Evolutionary conservation across 2,113 vertebrate genomes (phyloP).

Genomic region (Rhea pennata): DNA sequence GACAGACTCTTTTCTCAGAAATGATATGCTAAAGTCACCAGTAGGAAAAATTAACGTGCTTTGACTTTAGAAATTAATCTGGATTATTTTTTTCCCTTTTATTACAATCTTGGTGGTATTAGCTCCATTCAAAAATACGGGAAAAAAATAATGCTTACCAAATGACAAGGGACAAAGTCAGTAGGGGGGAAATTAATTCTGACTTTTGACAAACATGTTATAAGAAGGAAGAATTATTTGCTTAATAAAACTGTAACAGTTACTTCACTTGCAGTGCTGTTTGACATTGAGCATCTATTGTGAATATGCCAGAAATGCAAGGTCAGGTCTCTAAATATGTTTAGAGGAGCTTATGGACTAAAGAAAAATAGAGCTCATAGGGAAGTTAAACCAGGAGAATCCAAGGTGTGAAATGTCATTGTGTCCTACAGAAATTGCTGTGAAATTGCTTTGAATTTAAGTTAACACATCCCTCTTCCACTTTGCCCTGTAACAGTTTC

Average conservation of each 20-base stretch:
- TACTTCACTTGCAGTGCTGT: slow-evolving; percentile 23
- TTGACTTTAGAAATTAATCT: not conserved
- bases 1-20: not conserved
- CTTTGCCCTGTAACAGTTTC: not conserved
- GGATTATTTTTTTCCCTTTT: rapidly evolving
- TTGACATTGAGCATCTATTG: slow-evolving; percentile 22
- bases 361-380: not conserved
- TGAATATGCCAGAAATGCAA: slow-evolving; percentile 39
- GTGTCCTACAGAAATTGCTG: not conserved
- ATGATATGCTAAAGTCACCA: not conserved
- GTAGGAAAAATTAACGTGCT: not conserved
- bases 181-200: slow-evolving; percentile 36
- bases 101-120: slow-evolving; percentile 20
- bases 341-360: not conserved
- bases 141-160: slow-evolving; percentile 26
- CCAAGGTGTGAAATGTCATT: slow-evolving; percentile 27
- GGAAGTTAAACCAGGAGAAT: slow-evolving; percentile 19
- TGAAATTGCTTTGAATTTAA: not conserved
- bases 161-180: slow-evolving; percentile 35
- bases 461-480: not conserved
- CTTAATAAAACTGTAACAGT: slow-evolving; percentile 30
- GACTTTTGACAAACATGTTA: slow-evolving; percentile 38
- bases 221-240: slow-evolving; percentile 46
- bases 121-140: slow-evolving; percentile 5
- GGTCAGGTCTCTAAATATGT: not conserved